Conservation (phyloP, 2,113 vertebrate genomes). For the Tenrec ecaudatus region DNA sequence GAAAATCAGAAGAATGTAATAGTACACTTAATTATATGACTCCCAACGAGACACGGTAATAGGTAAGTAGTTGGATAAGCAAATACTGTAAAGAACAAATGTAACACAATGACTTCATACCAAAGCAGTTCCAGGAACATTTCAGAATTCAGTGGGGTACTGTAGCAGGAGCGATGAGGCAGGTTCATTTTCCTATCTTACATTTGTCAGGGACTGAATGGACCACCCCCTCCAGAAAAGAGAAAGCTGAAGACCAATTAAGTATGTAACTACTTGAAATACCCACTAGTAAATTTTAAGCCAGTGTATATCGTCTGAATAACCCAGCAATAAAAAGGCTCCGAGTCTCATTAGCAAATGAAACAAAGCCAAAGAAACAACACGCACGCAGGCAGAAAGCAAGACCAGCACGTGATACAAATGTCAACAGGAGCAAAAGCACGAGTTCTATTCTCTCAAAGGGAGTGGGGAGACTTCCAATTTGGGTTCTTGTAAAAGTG, state of each 20-base stretch:
- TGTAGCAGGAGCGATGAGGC: not conserved
- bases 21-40: not conserved
- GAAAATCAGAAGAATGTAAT: not conserved
- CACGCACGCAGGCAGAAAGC: not conserved
- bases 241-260: not conserved
- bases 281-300: not conserved
- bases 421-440: not conserved
- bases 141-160: not conserved
- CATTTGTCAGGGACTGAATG: not conserved
- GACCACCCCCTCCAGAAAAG: not conserved
- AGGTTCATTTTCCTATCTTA: not conserved
- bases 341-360: not conserved
- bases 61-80: not conserved
- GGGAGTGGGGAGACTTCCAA: not conserved
- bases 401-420: not conserved
- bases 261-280: not conserved
- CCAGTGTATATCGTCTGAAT: not conserved
- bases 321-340: not conserved
- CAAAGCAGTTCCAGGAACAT: conserved; percentile 8
- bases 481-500: not conserved
- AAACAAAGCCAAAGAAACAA: not conserved
- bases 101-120: not conserved
- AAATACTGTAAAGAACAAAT: conserved; percentile 5
- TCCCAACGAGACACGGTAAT: not conserved
- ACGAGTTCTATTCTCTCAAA: not conserved